Evolutionary conservation across 2,888 invertebrate genomes (phyloP).

Genomic region (Exocentrus adspersus): DNA sequence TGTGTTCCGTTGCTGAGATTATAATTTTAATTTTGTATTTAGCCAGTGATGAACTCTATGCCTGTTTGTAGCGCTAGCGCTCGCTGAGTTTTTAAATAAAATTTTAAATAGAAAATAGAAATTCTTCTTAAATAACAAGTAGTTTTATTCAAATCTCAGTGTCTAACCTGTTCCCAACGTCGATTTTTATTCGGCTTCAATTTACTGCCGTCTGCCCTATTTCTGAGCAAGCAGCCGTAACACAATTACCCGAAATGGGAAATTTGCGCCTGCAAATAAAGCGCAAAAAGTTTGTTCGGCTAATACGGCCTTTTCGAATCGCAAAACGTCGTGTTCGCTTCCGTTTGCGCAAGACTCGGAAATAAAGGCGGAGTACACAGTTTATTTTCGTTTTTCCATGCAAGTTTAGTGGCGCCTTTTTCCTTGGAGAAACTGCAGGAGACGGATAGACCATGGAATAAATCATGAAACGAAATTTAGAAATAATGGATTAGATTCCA

Average conservation of each 20-base stretch:
- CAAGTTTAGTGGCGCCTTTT: neutral
- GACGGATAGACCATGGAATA: neutral
- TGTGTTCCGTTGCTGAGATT: too few species aligned
- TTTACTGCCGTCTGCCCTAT: neutral
- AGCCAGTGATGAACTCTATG: too few species aligned
- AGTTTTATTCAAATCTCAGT: too few species aligned
- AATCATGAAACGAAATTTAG: too few species aligned
- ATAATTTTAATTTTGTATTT: too few species aligned
- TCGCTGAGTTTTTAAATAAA: too few species aligned
- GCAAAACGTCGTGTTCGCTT: conserved; percentile 11
- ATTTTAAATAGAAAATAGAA: too few species aligned
- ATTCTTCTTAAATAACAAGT: too few species aligned
- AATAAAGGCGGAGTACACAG: neutral
- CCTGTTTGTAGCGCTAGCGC: too few species aligned
- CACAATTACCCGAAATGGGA: neutral
- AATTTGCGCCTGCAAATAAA: conserved; percentile 2
- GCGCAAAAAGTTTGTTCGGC: conserved; percentile 6
- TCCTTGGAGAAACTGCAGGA: neutral
- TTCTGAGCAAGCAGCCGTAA: neutral
- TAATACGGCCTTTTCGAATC: conserved; percentile 6
- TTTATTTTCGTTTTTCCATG: neutral
- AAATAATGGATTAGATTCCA: too few species aligned
- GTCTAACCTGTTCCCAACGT: too few species aligned
- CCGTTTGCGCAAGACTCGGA: conserved; percentile 6
- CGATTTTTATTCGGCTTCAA: neutral